phyloP scores from a whole-genome alignment of 1,140 invertebrate species.

The Polyergus mexicanus region DNA sequence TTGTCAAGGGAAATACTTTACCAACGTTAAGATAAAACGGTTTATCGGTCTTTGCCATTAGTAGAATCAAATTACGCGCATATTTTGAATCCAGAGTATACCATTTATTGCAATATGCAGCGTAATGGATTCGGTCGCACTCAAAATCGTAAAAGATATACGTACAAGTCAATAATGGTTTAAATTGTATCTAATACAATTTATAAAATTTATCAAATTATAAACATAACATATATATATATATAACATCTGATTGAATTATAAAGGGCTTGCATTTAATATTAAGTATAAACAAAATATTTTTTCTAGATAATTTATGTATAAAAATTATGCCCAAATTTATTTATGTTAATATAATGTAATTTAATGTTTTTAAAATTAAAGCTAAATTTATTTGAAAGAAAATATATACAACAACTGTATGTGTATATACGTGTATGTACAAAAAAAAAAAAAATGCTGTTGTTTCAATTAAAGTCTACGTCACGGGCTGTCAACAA shows the following conservation, averaged over 20 bases:
- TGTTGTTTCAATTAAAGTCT: no score
- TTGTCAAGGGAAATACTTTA: constrained; percentile 61
- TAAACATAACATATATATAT: not conserved
- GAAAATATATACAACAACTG: not conserved
- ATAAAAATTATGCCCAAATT: no score
- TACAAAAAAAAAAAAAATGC: no score
- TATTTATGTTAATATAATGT: no score
- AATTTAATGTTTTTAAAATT: no score
- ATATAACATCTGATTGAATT: not conserved
- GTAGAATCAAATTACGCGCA: constrained; percentile 10
- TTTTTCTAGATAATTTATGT: no score
- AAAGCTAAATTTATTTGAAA: not conserved
- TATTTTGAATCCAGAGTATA: not conserved
- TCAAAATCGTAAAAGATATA: not conserved
- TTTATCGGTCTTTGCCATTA: constrained; percentile 28
- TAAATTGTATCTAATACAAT: not conserved
- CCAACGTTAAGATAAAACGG: constrained; percentile 34
- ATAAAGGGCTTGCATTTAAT: not conserved
- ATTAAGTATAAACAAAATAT: not conserved
- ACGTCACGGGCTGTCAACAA: no score
- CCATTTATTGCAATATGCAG: constrained; percentile 45
- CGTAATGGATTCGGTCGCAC: constrained; percentile 10
- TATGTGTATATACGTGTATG: no score
- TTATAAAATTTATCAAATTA: not conserved
- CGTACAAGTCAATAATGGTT: not conserved